These are phyloP conservation scores for Gorsachius magnificus DNA, from an alignment of 2,797 vertebrate genomes.

Conservation along the genomic window DNA sequence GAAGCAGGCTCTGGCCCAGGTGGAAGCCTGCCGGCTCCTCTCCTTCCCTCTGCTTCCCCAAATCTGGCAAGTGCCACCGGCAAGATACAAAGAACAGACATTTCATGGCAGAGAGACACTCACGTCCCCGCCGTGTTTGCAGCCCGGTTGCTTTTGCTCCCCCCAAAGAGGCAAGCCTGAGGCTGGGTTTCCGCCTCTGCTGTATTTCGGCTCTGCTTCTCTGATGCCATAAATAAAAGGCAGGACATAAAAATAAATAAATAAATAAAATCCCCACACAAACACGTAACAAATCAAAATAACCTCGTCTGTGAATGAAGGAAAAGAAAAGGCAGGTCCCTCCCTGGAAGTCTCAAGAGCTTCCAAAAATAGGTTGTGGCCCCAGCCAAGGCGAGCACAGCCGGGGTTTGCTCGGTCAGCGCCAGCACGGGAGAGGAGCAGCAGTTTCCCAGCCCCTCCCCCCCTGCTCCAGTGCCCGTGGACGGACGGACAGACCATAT, in stretches of 20 bases:
- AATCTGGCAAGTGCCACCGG: not conserved
- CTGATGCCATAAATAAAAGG: not conserved
- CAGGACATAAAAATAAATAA: not conserved
- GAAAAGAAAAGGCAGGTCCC: not conserved
- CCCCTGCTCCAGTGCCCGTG: not conserved
- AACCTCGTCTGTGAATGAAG: conserved; percentile 22
- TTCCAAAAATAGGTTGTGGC: conserved; percentile 33
- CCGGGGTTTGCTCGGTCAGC: not conserved
- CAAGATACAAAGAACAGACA: not conserved
- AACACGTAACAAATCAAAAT: not conserved
- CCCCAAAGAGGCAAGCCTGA: fast-evolving
- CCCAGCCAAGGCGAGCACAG: not conserved
- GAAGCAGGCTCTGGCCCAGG: not conserved
- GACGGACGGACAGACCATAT: fast-evolving
- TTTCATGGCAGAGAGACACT: not conserved
- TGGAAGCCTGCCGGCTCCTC: not conserved
- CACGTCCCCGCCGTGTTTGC: not conserved
- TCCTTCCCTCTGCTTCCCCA: not conserved
- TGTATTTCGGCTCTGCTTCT: fast-evolving
- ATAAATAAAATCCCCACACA: fast-evolving
- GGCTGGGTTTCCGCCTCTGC: not conserved
- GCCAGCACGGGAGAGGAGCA: not conserved
- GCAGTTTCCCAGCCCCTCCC: not conserved
- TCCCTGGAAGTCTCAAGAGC: conserved; percentile 30
- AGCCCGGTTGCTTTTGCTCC: not conserved